Conservation (phyloP, 2,888 invertebrate species). For the Callyntrura sp. region DNA sequence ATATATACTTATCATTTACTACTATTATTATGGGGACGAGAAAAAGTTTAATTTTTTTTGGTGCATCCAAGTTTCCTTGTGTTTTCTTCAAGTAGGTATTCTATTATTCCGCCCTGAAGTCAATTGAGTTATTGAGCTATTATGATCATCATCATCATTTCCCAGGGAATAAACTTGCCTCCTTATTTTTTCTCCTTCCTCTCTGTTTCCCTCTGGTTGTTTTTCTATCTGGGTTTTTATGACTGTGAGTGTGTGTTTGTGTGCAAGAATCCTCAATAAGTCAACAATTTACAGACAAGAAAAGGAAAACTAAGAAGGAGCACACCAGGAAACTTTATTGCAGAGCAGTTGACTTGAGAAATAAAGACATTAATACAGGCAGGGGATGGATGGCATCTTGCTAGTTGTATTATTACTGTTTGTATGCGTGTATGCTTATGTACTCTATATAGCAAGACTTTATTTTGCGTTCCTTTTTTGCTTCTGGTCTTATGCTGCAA, state of each 20-base stretch:
- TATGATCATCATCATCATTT: too few relatives aligned
- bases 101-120: slow-evolving; percentile 35
- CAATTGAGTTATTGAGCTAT: slow-evolving; percentile 58
- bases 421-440: background rate
- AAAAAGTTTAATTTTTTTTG: slow-evolving; percentile 37
- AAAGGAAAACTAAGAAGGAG: background rate
- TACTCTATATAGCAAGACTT: too few relatives aligned
- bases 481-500: background rate
- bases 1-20: slow-evolving; percentile 38
- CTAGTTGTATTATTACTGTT: slow-evolving; percentile 6
- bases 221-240: too few relatives aligned
- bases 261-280: slow-evolving; percentile 31
- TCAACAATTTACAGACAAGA: slow-evolving; percentile 15
- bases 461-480: too few relatives aligned
- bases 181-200: background rate
- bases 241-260: too few relatives aligned
- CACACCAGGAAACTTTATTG: slow-evolving; percentile 28
- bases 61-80: background rate
- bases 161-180: background rate
- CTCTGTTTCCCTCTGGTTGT: too few relatives aligned
- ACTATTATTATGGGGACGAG: background rate
- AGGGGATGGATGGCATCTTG: slow-evolving; percentile 13
- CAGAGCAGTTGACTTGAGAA: slow-evolving; percentile 32
- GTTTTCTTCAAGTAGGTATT: background rate
- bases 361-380: slow-evolving; percentile 14